These are phyloP conservation scores for Anas platyrhynchos DNA, from an alignment of 2,113 vertebrate species.

Conservation along the genomic window DNA sequence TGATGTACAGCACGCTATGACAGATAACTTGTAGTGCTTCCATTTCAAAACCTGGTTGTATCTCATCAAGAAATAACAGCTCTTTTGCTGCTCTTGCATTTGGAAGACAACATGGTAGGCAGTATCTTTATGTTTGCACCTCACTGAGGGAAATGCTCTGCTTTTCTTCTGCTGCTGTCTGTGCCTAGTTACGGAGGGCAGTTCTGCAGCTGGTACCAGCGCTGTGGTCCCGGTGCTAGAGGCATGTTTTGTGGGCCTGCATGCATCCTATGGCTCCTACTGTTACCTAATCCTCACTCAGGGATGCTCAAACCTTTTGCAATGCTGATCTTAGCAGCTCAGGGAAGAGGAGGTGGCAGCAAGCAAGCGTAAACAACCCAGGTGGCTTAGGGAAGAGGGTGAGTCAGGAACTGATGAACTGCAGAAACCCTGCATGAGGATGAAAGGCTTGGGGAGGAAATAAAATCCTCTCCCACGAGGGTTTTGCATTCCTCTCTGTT, in stretches of 20 bases:
- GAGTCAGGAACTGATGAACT: neutral
- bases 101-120: neutral
- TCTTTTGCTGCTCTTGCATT: neutral
- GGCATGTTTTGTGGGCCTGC: neutral
- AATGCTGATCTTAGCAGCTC: neutral
- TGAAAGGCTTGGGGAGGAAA: neutral
- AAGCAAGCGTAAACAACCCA: neutral
- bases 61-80: neutral
- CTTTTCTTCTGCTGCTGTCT: neutral
- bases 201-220: neutral
- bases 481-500: neutral
- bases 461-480: neutral
- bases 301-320: neutral
- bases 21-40: neutral
- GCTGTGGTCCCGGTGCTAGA: neutral
- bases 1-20: too few relatives aligned
- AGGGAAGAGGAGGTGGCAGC: neutral
- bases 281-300: neutral
- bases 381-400: neutral
- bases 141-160: neutral
- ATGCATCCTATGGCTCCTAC: neutral
- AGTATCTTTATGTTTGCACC: neutral
- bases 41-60: neutral
- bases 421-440: rapidly evolving
- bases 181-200: neutral